Base-by-base conservation (phyloP, 37 sponge, comb jelly and placozoan genomes). In the Cladorhizidae sp. region DNA sequence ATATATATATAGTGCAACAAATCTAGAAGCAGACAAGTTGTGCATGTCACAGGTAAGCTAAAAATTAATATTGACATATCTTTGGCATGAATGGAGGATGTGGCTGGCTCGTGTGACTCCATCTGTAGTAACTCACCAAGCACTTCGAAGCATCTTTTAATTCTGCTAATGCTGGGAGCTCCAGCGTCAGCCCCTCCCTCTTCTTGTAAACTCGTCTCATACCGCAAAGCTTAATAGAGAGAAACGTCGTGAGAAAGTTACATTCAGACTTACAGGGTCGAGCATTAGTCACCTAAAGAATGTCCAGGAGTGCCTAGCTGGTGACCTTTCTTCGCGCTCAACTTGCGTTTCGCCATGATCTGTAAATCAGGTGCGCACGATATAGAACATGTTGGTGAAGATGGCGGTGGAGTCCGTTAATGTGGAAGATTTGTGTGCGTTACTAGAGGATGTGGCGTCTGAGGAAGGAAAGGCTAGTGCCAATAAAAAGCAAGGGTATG, bases 231-330 rank as follows among this genome's bases (percentile, higher is more conserved):
- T 92, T 62, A 21, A 17, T 49, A 33, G n/a, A 52, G 76, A 67
- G 50, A 45, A 5, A 38, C 31, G 35, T 31, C 18, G 2, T 39
- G n/a, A n/a, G n/a, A n/a, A n/a, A n/a, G n/a, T n/a, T n/a, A n/a
- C n/a, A n/a, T n/a, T n/a, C n/a, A n/a, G n/a, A n/a, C n/a, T n/a
- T n/a, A 14, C 61, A 32, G 23, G 23, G 22, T 61, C 3, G 22
- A 61, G 15, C 31, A 28, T 12, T 35, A 35, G 61, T 67, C 40
- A 90, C 90, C 81, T n/a, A 73, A 72, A 57, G 90, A 90, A 71
- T 81, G 74, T 49, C 90, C 90, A 57, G 90, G 90, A 17, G 76
- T 64, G 5, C 90, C 90, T 33, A 90, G 75, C 39, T 9, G 76
- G n/a, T 59, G 59, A 28, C 23, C 51, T 42, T 37, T 72, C 73